Evolutionary conservation across 1,140 invertebrate species (phyloP), one percentile per base, ranked within the genome.

Genomic region (Bombus waltoni): DNA sequence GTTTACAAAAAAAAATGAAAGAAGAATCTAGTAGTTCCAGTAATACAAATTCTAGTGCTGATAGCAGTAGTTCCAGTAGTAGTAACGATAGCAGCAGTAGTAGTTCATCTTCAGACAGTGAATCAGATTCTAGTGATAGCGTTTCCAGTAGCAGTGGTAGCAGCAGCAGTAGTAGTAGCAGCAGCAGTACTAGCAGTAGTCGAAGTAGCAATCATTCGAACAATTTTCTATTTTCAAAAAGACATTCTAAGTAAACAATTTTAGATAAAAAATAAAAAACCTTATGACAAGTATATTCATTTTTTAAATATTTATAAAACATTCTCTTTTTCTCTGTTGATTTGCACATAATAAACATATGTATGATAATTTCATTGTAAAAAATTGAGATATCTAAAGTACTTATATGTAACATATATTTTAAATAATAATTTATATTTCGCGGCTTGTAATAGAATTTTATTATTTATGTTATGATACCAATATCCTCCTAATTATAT

Each of bases 81-180:
- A 89, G 88, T 81, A 88, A 86, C 57, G 76, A 74, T n/a, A 89
- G 83, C 66, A 90, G 87, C 35, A 87, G 81, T 40, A 92, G 90
- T 73, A 89, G 82, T 71, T 91, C 90, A 66, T 89, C 91, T 11
- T 93, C 92, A 0, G 92, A 92, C 44, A 92, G 91, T 71, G 91
- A 92, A 77, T 93, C 92, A 13, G 91, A 93, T 68, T 92, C 92
- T 59, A 92, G 81, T 70, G 91, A 92, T 15, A 92, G 91, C 81
- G 73, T 81, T 57, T 92, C 91, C 28, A 93, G 92, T 32, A 92
- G 83, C 40, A 92, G 84, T 59, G 87, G 75, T 59, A 91, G 82
- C 47, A 92, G 86, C 66, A 92, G 79, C 25, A 80, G 82, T 53
- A 86, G 84, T n/a, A 80, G 82, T 42, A 86, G 84, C 35, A 79